Evolutionary conservation across 2,113 vertebrate genomes (phyloP), one percentile per base, ranked within the genome.

Genomic region (Pogona vitticeps): DNA sequence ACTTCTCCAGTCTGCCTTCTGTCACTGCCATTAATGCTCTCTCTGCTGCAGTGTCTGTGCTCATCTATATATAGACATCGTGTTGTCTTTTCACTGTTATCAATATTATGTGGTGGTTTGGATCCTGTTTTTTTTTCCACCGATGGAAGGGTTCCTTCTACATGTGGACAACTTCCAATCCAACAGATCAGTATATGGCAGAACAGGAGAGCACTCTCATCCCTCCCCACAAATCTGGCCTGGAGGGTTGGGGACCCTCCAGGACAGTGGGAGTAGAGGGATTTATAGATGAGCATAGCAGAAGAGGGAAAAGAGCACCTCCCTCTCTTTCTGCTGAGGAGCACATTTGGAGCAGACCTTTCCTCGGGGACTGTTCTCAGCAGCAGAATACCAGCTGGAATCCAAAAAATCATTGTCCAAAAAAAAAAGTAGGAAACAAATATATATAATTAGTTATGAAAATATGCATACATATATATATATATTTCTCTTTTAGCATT

Each of bases 401-500:
- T n/a, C n/a, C n/a, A n/a, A n/a, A n/a, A n/a, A 52, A 52, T 68
- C 31, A 68, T 68, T 31, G 46, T 31, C 9, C 28, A 31, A 31
- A 68, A 68, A n/a, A 26, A 31, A 68, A 31, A 17, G 70, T 15
- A 36, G 33, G 18, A 36, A 15, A 36, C 33, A 36, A 33, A 36
- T 46, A 76, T 26, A 73, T 20, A 38, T 46, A 56, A 71, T 73
- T n/a, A 31, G 67, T 87, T 81, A 75, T 70, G 42, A 67, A 87
- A 76, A 68, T 82, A 86, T 75, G 6, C 71, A 82, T 52, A 76
- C 71, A 28, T 76, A 17, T 87, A 38, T 82, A 81, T 0, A 6
- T 52, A n/a, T n/a, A n/a, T 90, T 93, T 90, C 94, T 81, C 93
- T 67, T 94, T 80, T 92, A 99, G 98, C 98, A 99, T 84, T 99